Base-by-base conservation (phyloP, 1,140 invertebrate genomes). In the Steinernema feltiae region DNA sequence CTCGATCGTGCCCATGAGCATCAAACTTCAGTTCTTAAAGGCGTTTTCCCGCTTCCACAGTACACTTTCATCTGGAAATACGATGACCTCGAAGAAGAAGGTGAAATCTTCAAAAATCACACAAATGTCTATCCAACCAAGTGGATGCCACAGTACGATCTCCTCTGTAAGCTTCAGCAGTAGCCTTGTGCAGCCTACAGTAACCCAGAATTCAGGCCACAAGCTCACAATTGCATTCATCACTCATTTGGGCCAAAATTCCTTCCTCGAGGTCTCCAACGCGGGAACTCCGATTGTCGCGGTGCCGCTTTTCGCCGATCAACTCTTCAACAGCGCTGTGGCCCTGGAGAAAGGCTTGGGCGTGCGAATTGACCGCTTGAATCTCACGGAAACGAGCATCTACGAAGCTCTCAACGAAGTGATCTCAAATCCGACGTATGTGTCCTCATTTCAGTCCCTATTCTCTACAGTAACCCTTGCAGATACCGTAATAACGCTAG, bases 221-320 rank as follows among this genome's bases (percentile, higher is more conserved):
- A 74, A 74, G 15, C 80, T 76, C 24, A 74, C 77, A 31, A 79
- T 76, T 24, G n/a, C 77, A 1, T 83, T 83, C 74, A 82, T 83
- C 69, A 79, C 82, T 17, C 82, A 83, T 48, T 70, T 77, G 69
- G 82, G 82, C 31, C 78, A 73, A 27, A 84, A 84, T 69, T 76
- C 80, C n/a, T 74, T 72, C 32, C 53, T 76, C 1, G 82, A 83
- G 73, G 53, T 78, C n/a, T 24, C 81, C 17, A 74, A 82, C 63
- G 69, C 83, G 30, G 80, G 80, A 0, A 73, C 79, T 12, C 82
- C 82, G 15, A 78, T 82, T 70, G 30, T 83, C 15, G 76, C 75
- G 0, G 78, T 82, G 30, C 79, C 79, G 30, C 69, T 82, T 1
- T 81, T 78, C 69, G 78, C 53, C 0, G 81, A 83, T 18, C 82